These are phyloP conservation scores for Sylvietta virens DNA, from an alignment of 2,113 vertebrate genomes.

Conservation along the genomic window DNA sequence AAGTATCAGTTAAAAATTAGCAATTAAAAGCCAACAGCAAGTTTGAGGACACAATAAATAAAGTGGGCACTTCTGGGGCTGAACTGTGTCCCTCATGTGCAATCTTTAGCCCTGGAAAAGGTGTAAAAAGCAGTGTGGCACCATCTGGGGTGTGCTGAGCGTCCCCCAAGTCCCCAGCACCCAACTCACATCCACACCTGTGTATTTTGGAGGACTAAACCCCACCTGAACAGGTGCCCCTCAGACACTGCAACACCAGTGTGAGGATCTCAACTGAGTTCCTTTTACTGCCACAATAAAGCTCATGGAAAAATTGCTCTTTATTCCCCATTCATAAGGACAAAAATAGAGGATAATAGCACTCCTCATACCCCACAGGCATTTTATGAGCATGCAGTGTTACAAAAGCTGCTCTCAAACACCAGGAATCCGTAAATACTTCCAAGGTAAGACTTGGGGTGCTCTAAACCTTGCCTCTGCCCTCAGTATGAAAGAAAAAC, in stretches of 20 bases:
- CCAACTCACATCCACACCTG: neutral
- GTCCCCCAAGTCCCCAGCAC: neutral
- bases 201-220: neutral
- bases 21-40: neutral
- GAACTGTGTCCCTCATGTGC: neutral
- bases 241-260: neutral
- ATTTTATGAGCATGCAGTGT: neutral
- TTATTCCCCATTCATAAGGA: neutral
- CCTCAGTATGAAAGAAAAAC: neutral
- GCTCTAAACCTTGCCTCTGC: neutral
- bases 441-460: neutral
- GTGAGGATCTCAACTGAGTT: neutral
- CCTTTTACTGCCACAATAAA: neutral
- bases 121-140: neutral
- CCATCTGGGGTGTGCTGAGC: accelerated
- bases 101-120: neutral
- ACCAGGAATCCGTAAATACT: neutral
- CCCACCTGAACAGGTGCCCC: neutral
- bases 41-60: neutral
- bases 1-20: neutral
- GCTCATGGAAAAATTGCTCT: neutral
- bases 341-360: neutral
- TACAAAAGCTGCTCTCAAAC: neutral
- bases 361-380: neutral
- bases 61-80: neutral